Percentiles rank a stretch among this genome's conserved stretches.
These are phyloP conservation scores for Fringilla coelebs DNA, from an alignment of 2,797 vertebrate genomes.

Conservation along the genomic window DNA sequence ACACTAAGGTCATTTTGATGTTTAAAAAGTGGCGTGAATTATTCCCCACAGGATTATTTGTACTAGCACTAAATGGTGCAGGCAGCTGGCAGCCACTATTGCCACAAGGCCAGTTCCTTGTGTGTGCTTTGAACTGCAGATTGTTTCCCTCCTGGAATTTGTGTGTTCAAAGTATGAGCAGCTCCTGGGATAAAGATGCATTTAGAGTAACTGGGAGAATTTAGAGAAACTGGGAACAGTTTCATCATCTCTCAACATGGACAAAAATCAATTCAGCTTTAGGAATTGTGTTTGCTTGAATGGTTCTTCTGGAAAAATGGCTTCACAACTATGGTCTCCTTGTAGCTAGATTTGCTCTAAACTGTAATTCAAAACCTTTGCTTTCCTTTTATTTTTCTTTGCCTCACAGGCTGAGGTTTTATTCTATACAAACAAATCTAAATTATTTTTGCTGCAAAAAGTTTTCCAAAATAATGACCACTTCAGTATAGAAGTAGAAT, in stretches of 20 bases:
- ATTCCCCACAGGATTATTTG: background rate
- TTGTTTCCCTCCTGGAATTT: background rate
- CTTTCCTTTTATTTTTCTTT: background rate
- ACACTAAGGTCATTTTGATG: background rate
- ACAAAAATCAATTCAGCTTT: background rate
- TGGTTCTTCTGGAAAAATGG: background rate
- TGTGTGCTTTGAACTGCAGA: background rate
- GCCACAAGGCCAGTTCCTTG: background rate
- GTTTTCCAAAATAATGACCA: background rate
- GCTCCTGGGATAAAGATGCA: background rate
- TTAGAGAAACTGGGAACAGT: background rate
- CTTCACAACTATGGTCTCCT: background rate
- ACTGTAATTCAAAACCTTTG: background rate
- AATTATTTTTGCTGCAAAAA: conserved; percentile 2
- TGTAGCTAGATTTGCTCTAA: background rate
- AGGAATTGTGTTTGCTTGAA: background rate
- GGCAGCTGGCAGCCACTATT: background rate
- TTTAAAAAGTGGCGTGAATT: background rate
- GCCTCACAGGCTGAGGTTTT: background rate
- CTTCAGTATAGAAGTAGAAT: background rate
- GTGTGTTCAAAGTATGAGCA: background rate
- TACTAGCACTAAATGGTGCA: background rate
- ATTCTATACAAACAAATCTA: background rate
- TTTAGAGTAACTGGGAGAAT: background rate
- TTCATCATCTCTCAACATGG: background rate